phyloP scores from a whole-genome alignment of 2,888 invertebrate genomes.

The Subacronicta megacephala region DNA sequence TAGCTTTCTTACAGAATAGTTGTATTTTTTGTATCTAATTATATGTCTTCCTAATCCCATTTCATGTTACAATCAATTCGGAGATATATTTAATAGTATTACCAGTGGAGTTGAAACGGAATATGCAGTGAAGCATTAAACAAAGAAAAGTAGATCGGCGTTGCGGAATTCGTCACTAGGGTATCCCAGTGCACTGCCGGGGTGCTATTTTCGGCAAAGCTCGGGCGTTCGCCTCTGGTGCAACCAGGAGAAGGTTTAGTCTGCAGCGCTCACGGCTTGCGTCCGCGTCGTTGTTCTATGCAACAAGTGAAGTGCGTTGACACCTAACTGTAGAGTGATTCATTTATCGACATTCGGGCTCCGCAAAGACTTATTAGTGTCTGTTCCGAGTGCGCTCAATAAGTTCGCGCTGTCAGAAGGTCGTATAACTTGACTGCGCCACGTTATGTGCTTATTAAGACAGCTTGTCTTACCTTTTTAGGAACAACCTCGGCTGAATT shows the following conservation, averaged over 20 bases:
- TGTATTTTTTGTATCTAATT: constrained; percentile 37
- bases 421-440: constrained; percentile 84
- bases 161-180: constrained; percentile 81
- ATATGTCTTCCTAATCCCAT: neutral
- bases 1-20: constrained; percentile 61
- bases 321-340: constrained; percentile 87
- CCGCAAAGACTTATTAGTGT: constrained; percentile 75
- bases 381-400: constrained; percentile 81
- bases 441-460: constrained; percentile 78
- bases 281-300: constrained; percentile 75
- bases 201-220: constrained; percentile 85
- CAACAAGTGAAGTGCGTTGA: constrained; percentile 87
- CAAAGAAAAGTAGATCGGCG: constrained; percentile 71
- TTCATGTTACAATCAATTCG: constrained; percentile 12
- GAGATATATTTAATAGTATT: constrained; percentile 7
- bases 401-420: constrained; percentile 68
- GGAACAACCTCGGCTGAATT: constrained; percentile 80
- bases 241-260: constrained; percentile 78
- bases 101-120: constrained; percentile 47
- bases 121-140: constrained; percentile 62
- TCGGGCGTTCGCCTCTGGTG: constrained; percentile 84
- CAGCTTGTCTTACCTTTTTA: constrained; percentile 84
- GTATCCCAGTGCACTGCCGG: constrained; percentile 85
- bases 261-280: constrained; percentile 76
- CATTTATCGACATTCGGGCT: constrained; percentile 77